Base-by-base conservation (phyloP, 2,113 vertebrate species). In the Phoenicopterus ruber region DNA sequence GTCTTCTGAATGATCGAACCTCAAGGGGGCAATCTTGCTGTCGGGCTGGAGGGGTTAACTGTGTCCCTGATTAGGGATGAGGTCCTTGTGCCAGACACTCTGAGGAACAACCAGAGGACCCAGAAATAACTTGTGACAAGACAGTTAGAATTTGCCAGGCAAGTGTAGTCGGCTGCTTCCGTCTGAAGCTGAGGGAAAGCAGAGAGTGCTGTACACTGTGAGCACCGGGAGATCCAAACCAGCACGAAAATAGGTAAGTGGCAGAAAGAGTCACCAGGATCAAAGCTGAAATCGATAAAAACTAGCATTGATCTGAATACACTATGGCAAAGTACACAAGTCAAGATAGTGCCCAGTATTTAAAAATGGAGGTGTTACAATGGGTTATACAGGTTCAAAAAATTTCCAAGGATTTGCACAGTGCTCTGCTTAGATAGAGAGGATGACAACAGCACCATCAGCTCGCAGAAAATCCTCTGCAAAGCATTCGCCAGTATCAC, bases 1-100 rank as follows among this genome's bases (percentile, higher is more conserved):
- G 11, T 63, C 7, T 47, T 62, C 16, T 32, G 10, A 47, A 57
- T 57, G 15, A 24, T 17, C 2, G 1, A 32, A 54, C 5, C 29
- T 25, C 2, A 3, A 79, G 65, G 17, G 52, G 2, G 13, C 46
- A 67, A 34, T 34, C 54, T 57, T 0, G 0, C 25, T 62, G 31
- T 21, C 3, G 7, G 28, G 31, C 16, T 62, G 50, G 31, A 78
- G 24, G 11, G 14, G 4, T 42, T 87, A 49, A 26, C 11, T 0
- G 3, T 2, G 2, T 11, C 31, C 13, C 24, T 38, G 38, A 31
- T 2, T 67, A 63, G 21, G 34, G 16, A 40, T 40, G 14, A 87
- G 7, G 19, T 20, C 15, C 14, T 54, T 49, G 42, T 88, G 46
- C 12, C 59, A 84, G 61, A 36, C 25, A 34, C 10, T 29, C 31